Evolutionary conservation across 2,113 vertebrate species (phyloP).

Genomic region (Syngnathus scovelli): DNA sequence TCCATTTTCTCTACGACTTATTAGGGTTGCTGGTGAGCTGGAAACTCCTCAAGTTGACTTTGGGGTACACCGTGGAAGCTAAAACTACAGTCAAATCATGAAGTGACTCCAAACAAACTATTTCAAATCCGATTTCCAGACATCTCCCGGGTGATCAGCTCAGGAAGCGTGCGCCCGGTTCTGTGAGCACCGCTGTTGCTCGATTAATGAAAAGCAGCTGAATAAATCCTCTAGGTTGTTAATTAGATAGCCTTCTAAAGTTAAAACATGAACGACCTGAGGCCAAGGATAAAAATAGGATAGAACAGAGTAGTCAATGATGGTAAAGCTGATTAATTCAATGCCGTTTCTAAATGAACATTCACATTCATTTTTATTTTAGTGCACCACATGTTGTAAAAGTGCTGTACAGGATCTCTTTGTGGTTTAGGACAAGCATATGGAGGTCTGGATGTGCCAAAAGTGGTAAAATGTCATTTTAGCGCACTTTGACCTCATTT

Average conservation of each 20-base stretch:
- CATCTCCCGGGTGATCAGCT: constrained; percentile 13
- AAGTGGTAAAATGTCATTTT: neutral
- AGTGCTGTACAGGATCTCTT: neutral
- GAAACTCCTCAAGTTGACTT: neutral
- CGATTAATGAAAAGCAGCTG: constrained; percentile 49
- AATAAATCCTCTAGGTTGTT: constrained; percentile 62
- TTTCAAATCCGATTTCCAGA: neutral
- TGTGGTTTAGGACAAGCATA: constrained; percentile 7
- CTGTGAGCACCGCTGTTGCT: constrained; percentile 29
- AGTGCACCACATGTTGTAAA: constrained; percentile 21
- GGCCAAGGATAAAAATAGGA: constrained; percentile 68
- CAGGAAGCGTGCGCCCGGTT: constrained; percentile 19
- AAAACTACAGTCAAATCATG: neutral
- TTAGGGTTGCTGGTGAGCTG: neutral
- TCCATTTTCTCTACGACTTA: neutral
- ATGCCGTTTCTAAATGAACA: constrained; percentile 54
- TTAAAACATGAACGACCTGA: constrained; percentile 66
- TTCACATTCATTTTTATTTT: constrained; percentile 50
- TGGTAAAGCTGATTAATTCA: constrained; percentile 61
- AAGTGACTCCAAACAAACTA: neutral
- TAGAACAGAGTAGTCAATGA: constrained; percentile 47
- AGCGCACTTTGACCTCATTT: no score
- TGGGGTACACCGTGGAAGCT: neutral
- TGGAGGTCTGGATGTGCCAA: neutral
- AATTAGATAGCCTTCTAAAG: constrained; percentile 63